Evolutionary conservation across 2,888 invertebrate genomes (phyloP), one percentile per base, ranked within the genome.

Genomic region (Nemotelus pantherinus): DNA sequence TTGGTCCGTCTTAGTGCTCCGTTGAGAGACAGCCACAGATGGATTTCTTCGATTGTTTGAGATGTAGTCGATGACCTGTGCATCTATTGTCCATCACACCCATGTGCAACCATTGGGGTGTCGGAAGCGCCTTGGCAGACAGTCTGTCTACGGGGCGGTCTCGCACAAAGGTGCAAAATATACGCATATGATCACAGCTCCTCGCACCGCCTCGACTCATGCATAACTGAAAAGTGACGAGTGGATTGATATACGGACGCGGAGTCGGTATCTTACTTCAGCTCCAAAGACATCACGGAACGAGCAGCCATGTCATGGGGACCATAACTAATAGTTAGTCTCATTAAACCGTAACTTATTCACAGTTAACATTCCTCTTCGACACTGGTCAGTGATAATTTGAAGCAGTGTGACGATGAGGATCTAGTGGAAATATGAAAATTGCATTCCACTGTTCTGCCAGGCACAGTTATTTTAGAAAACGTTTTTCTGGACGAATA

Each of bases 61-160:
- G 5, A 7, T 43, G 25, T 67, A 25, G 67, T 41, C 63, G 41
- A 41, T 63, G 63, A 63, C 63, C 63, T 39, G 39, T 63, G 63
- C 41, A 63, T 7, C 41, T 4, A 63, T 63, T 63, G 67, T 48
- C 10, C 48, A n/a, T 45, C 6, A 44, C 39, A n/a, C 2, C n/a
- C 50, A 6, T 48, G 25, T 7, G 41, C 9, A 63, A 63, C 9
- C 41, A 25, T 25, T 10, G 3, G 57, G 43, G 63, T 4, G 25
- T 44, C 60, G 45, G 55, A 71, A 71, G 68, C 71, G 57, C 71
- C 72, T 48, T 53, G 70, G 70, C 50, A 74, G 74, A 74, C 74
- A 63, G 74, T 39, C 50, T 74, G 74, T 74, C 74, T 74, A 25
- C 70, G 3, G 53, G 3, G 70, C 70, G 74, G 74, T 50, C 60